Conservation (phyloP, 2,888 invertebrate species). For the Pseudococcus longispinus region DNA sequence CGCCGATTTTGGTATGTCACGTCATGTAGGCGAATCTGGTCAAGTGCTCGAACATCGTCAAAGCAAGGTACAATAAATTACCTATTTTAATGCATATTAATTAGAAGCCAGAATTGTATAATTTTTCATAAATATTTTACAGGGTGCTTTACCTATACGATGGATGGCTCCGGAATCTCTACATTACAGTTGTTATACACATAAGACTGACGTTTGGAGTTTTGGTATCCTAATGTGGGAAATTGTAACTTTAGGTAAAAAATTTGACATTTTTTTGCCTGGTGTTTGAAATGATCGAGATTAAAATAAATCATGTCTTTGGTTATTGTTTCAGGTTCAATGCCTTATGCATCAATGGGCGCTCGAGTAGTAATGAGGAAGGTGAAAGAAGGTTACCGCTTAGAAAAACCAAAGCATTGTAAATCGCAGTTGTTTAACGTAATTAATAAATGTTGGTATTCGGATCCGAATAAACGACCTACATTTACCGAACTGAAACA, state of each 20-base stretch:
- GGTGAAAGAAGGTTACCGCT: conserved; percentile 78
- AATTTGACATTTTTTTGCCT: neutral
- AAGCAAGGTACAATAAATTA: conserved; percentile 60
- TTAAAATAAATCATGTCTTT: conserved; percentile 57
- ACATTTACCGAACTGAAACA: conserved; percentile 71
- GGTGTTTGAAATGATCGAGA: neutral
- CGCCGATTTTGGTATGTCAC: conserved; percentile 86
- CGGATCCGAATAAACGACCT: conserved; percentile 76
- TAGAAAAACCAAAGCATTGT: conserved; percentile 81
- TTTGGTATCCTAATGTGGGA: conserved; percentile 88
- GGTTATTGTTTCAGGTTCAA: conserved; percentile 70
- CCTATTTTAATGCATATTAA: too few relatives aligned
- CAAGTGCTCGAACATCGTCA: conserved; percentile 66
- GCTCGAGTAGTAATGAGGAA: conserved; percentile 83
- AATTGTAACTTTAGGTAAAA: conserved; percentile 79
- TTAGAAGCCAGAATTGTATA: neutral
- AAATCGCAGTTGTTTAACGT: conserved; percentile 73
- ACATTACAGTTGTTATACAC: conserved; percentile 78
- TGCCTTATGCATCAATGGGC: conserved; percentile 84
- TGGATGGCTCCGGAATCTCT: conserved; percentile 90
- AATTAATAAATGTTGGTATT: conserved; percentile 71
- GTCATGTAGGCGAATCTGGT: conserved; percentile 67
- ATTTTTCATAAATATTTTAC: conserved; percentile 52
- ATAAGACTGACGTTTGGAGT: conserved; percentile 86
- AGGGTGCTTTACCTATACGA: conserved; percentile 72